Evolutionary conservation across 64 coral and sea anemone genomes (phyloP), one percentile per base, ranked within the genome.

Genomic region (Montipora foliosa): DNA sequence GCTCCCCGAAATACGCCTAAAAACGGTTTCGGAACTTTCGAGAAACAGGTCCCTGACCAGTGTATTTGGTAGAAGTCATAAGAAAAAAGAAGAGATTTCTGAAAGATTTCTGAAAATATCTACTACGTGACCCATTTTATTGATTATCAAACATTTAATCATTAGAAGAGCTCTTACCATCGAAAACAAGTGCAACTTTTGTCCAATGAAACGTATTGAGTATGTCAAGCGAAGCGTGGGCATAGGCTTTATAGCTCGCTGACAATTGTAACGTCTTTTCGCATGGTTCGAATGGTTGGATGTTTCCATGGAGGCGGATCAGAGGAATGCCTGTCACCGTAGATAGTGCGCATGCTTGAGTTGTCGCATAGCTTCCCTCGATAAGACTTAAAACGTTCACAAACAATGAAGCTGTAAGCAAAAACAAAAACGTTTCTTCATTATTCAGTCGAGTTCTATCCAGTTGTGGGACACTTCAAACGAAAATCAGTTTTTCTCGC

Each of bases 171-270:
- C 74, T 52, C 7, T 69, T 81, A 90, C 89, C 58, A 20, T 90
- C 61, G 55, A 69, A 90, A 8, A 90, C 76, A 47, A 90, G 59
- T 15, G 78, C 59, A 51, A 90, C 69, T 1, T 69, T 81, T 51
- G 45, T 81, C 89, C 89, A 90, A 17, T 79, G 76, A 53, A 90
- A 90, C 37, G 77, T 64, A 19, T 90, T 68, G 12, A 90, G 17
- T 19, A 90, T 81, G 44, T 44, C 59, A 49, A 72, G 59, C 13
- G 76, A 17, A 5, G 89, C 89, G 50, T 73, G 89, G 8, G 89
- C 77, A 8, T 70, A 90, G 47, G 44, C 76, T 16, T 21, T 81
- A 61, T 90, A 90, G 15, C 66, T 59, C 61, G 77, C 77, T 81
- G 89, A 81, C 89, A 90, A 22, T 4, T 71, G 52, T 22, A 90